A percentile compares a stretch with the other conserved stretches of the same genome.
phyloP scores from a whole-genome alignment of 1,140 invertebrate genomes.

The Drepana arcuata region DNA sequence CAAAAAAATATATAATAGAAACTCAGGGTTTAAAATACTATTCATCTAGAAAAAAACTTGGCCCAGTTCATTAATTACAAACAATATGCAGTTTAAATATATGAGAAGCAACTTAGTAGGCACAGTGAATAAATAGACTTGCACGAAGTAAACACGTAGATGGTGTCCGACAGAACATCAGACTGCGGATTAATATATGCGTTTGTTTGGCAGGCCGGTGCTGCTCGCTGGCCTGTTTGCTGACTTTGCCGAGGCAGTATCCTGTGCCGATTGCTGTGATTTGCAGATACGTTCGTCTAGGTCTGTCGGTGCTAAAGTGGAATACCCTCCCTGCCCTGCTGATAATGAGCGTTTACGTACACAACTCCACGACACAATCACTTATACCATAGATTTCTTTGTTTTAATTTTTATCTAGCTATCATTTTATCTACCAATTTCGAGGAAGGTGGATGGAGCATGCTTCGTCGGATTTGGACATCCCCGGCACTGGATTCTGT shows the following conservation, averaged over 20 bases:
- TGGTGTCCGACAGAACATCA: slow-evolving; percentile 16
- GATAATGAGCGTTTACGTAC: too few species aligned
- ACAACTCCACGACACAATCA: too few species aligned
- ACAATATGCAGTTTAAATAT: too few species aligned
- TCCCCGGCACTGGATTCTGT: slow-evolving; percentile 9
- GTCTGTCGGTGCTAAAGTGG: slow-evolving; percentile 35
- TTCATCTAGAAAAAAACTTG: too few species aligned
- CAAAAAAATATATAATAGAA: too few species aligned
- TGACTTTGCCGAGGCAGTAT: slow-evolving; percentile 46
- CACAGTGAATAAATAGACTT: slow-evolving; percentile 1
- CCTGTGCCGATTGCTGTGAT: slow-evolving; percentile 65
- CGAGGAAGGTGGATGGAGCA: slow-evolving; percentile 14
- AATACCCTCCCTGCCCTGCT: slow-evolving; percentile 46
- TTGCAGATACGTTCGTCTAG: slow-evolving; percentile 59
- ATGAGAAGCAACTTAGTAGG: neutral
- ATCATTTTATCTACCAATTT: neutral
- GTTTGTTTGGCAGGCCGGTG: slow-evolving; percentile 70
- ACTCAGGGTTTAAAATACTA: too few species aligned
- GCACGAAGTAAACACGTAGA: too few species aligned
- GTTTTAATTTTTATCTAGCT: slow-evolving; percentile 5
- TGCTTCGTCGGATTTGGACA: slow-evolving; percentile 4
- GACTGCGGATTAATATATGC: slow-evolving; percentile 47
- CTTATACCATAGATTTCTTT: slow-evolving; percentile 7
- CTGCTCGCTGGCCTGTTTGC: slow-evolving; percentile 68
- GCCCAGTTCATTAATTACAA: too few species aligned